Evolutionary conservation across 2,888 invertebrate genomes (phyloP).

Genomic region (Hybos culiciformis): DNA sequence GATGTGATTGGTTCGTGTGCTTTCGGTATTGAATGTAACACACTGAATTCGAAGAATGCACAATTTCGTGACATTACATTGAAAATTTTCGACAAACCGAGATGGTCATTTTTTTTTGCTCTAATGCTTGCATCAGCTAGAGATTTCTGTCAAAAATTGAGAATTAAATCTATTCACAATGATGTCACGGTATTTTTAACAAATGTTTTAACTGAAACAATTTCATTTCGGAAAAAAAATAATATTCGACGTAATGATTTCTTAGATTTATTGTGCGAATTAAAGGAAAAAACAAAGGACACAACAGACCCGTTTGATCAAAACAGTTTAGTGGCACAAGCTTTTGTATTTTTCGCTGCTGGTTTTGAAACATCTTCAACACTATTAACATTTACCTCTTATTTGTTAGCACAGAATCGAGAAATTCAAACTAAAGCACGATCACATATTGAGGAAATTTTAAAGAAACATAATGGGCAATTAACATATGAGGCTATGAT

Average conservation of each 20-base stretch:
- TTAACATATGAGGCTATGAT: slow-evolving; percentile 36
- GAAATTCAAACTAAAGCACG: slow-evolving; percentile 36
- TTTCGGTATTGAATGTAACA: slow-evolving; percentile 29
- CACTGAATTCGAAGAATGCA: slow-evolving; percentile 21
- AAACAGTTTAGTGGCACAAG: slow-evolving; percentile 40
- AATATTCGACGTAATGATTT: slow-evolving; percentile 31
- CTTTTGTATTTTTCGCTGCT: slow-evolving; percentile 41
- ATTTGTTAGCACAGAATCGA: slow-evolving; percentile 37
- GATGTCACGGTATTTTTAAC: slow-evolving; percentile 8
- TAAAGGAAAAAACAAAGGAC: slow-evolving; percentile 17
- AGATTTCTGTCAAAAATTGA: slow-evolving; percentile 20
- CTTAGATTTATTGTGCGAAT: slow-evolving; percentile 31
- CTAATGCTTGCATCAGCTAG: slow-evolving; percentile 22
- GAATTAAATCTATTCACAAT: slow-evolving; percentile 17
- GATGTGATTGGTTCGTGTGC: slow-evolving; percentile 32
- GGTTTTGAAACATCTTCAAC: slow-evolving; percentile 43
- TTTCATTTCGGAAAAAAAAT: slow-evolving; percentile 22
- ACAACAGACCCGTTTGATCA: slow-evolving; percentile 20
- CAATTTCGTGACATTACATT: slow-evolving; percentile 19
- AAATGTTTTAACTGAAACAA: slow-evolving; percentile 16
- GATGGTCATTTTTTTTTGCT: slow-evolving; percentile 17
- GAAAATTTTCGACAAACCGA: slow-evolving; percentile 8
- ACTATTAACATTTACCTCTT: slow-evolving; percentile 38
- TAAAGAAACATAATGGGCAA: slow-evolving; percentile 26
- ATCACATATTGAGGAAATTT: slow-evolving; percentile 31